Evolutionary conservation across 1,140 invertebrate genomes (phyloP).

Genomic region (Drosophila triauraria): DNA sequence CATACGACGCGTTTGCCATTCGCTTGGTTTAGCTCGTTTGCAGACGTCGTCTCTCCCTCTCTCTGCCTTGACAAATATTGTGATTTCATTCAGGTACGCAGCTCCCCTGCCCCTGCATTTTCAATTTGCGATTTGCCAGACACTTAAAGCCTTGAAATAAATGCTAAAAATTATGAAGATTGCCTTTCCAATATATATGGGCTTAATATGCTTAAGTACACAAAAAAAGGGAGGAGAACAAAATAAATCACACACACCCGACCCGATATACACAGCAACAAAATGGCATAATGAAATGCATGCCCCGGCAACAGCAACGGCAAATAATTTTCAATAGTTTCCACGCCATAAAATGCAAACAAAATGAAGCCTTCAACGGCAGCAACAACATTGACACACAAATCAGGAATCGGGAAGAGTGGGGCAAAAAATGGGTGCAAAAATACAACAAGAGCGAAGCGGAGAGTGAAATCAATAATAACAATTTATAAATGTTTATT

Average conservation of each 20-base stretch:
- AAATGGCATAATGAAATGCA: conserved; percentile 55
- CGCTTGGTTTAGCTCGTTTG: conserved; percentile 19
- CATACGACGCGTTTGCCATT: conserved; percentile 39
- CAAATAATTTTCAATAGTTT: conserved; percentile 73
- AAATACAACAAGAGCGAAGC: conserved; percentile 7
- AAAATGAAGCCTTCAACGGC: conserved; percentile 72
- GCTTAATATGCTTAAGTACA: conserved; percentile 69
- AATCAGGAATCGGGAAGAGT: conserved; percentile 40
- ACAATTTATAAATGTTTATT: conserved; percentile 76
- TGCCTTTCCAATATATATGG: conserved; percentile 21
- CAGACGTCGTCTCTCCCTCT: neutral
- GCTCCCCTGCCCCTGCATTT: neutral
- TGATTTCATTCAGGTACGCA: conserved; percentile 55
- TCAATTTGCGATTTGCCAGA: conserved; percentile 32
- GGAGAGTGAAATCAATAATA: conserved; percentile 65
- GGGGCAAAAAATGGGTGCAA: neutral
- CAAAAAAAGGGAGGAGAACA: neutral
- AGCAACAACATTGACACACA: conserved; percentile 45
- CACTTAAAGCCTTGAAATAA: conserved; percentile 27
- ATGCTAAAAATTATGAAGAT: conserved; percentile 40
- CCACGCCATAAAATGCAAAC: conserved; percentile 75
- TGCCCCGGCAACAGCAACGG: conserved; percentile 38
- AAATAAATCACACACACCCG: neutral
- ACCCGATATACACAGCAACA: conserved; percentile 18
- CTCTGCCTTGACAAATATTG: conserved; percentile 58